These are phyloP conservation scores for Leptinotarsa juncta DNA, from an alignment of 2,888 invertebrate species.

Conservation along the genomic window DNA sequence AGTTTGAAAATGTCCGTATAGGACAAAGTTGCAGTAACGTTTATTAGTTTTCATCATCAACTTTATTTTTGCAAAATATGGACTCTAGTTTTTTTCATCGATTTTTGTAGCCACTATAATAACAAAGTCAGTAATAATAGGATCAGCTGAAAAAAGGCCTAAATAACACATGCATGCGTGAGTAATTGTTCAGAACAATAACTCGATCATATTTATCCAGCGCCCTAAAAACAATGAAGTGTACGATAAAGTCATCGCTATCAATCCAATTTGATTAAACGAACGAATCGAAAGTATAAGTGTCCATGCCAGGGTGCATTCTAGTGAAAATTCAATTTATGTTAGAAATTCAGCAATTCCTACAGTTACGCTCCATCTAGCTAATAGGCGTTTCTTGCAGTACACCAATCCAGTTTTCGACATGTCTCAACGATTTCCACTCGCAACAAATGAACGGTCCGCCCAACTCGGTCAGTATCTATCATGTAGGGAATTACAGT, in stretches of 20 bases:
- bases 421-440: neutral
- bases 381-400: conserved; percentile 58
- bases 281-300: conserved; percentile 58
- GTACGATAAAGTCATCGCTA: conserved; percentile 22
- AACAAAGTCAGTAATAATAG: too few species aligned
- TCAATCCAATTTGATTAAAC: conserved; percentile 45
- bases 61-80: too few species aligned
- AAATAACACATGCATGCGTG: too few species aligned
- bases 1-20: too few species aligned
- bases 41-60: too few species aligned
- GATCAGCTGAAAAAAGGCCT: too few species aligned
- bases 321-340: conserved; percentile 66
- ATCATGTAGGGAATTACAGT: conserved; percentile 63
- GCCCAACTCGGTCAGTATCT: conserved; percentile 54
- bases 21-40: too few species aligned
- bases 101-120: too few species aligned
- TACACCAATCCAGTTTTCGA: conserved; percentile 36
- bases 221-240: conserved; percentile 17
- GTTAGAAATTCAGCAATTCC: conserved; percentile 64
- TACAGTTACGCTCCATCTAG: conserved; percentile 63
- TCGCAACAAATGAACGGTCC: conserved; percentile 27
- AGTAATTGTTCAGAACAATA: neutral
- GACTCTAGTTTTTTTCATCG: too few species aligned
- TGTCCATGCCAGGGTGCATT: conserved; percentile 59
- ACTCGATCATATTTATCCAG: neutral